Evolutionary conservation across 2,888 invertebrate species (phyloP).

Genomic region (Drosophila koepferae): DNA sequence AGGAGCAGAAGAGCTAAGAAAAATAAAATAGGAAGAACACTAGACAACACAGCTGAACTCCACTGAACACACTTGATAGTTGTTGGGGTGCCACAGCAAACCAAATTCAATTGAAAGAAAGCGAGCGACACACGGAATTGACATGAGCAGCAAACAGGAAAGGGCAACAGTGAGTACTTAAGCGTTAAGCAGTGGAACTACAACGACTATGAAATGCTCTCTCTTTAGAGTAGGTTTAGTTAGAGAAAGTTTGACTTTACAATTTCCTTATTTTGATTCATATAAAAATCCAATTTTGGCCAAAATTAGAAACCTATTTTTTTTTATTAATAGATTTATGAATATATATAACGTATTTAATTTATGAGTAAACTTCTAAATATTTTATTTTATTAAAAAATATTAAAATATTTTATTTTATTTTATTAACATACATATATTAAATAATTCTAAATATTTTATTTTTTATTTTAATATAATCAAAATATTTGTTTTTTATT

Average conservation of each 20-base stretch:
- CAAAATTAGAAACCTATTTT: too few relatives aligned
- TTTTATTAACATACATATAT: too few relatives aligned
- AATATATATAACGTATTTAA: neutral
- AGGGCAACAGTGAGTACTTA: constrained; percentile 35
- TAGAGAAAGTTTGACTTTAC: too few relatives aligned
- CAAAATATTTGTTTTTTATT: too few relatives aligned
- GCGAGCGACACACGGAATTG: constrained; percentile 74
- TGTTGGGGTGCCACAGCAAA: constrained; percentile 20
- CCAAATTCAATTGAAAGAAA: constrained; percentile 74
- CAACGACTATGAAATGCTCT: constrained; percentile 36
- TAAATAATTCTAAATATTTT: too few relatives aligned
- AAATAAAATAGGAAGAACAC: constrained; percentile 1
- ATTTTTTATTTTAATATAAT: too few relatives aligned
- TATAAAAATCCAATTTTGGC: too few relatives aligned
- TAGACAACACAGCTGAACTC: constrained; percentile 1
- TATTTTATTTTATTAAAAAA: too few relatives aligned
- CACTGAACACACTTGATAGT: constrained; percentile 25
- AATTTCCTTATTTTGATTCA: too few relatives aligned
- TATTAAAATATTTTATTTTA: too few relatives aligned
- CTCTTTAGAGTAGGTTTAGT: neutral
- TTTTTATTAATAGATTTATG: too few relatives aligned
- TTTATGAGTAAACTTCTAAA: neutral
- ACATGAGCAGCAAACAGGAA: constrained; percentile 67
- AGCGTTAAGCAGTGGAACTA: neutral
- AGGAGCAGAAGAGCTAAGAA: constrained; percentile 45